These are phyloP conservation scores for Drosophila mimica DNA, from an alignment of 2,888 invertebrate species.

Conservation along the genomic window DNA sequence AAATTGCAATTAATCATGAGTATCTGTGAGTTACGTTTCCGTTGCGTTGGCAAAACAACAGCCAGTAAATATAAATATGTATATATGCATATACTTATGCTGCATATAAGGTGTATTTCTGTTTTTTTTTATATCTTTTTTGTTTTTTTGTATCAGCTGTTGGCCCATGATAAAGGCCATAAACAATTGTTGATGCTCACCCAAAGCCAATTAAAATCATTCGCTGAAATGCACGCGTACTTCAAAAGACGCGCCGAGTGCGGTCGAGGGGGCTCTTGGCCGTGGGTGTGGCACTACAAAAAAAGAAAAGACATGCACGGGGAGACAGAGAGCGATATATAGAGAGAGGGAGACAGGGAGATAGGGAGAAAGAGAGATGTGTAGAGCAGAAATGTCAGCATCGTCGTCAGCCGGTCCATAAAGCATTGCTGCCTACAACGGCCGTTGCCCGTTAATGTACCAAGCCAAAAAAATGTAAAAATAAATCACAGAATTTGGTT, in stretches of 20 bases:
- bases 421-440: constrained; percentile 54
- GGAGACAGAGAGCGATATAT: background rate
- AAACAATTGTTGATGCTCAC: constrained; percentile 67
- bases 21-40: constrained; percentile 36
- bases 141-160: constrained; percentile 55
- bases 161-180: constrained; percentile 49
- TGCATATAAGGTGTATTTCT: constrained; percentile 10
- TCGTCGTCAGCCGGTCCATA: constrained; percentile 69
- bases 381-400: constrained; percentile 43
- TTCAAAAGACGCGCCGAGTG: constrained; percentile 40
- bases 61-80: background rate
- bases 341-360: background rate
- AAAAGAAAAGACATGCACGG: constrained; percentile 19
- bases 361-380: background rate
- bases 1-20: background rate
- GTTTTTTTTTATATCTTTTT: background rate
- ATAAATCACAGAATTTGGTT: constrained; percentile 72
- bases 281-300: constrained; percentile 21
- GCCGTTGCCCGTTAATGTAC: constrained; percentile 59
- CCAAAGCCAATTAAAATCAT: constrained; percentile 74
- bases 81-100: constrained; percentile 8
- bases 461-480: constrained; percentile 61
- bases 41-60: constrained; percentile 20
- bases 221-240: constrained; percentile 68
- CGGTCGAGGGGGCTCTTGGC: constrained; percentile 7